Evolutionary conservation across 1,140 invertebrate genomes (phyloP), one percentile per base, ranked within the genome.

Genomic region (Hyles vespertilio): DNA sequence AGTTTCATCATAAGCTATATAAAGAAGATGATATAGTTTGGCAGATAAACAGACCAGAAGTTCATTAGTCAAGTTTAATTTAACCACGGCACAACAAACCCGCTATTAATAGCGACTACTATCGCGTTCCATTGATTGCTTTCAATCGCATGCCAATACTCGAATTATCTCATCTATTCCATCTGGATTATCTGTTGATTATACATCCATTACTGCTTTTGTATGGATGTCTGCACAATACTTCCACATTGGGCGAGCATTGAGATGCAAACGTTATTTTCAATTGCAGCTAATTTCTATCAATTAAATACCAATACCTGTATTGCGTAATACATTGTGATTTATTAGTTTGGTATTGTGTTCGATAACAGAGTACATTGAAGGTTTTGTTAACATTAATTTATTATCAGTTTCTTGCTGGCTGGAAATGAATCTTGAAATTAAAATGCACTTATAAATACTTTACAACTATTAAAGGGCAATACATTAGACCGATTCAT

Each of bases 71-170:
- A 65, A 57, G 65, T 64, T 57, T 64, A 63, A 63, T 50, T 33
- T 51, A 44, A 62, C 52, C 11, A 54, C 58, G 40, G 36, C 36
- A 61, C 59, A 63, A 65, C 59, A 63, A 55, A 61, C 61, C 36
- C 22, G 22, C 22, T 49, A 50, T 51, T 54, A 55, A 45, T 46
- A 63, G 51, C 52, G 44, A 56, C 58, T 33, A 36, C 49, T 69
- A 71, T 76, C 22, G 22, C 22, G 22, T 22, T 22, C 71, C 74
- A 76, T 71, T 70, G 70, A 76, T 71, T 65, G 52, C 50, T 34
- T 48, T 68, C 69, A 65, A 71, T 73, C 64, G 61, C 61, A 73
- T 69, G 62, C 63, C 74, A 57, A 73, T 73, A 71, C 66, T 55
- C 11, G 59, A 63, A 58, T 45, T 54, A 40, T 4, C 22, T 22